These are phyloP conservation scores for Papilio dardanus DNA, from an alignment of 1,140 invertebrate species.

Conservation along the genomic window DNA sequence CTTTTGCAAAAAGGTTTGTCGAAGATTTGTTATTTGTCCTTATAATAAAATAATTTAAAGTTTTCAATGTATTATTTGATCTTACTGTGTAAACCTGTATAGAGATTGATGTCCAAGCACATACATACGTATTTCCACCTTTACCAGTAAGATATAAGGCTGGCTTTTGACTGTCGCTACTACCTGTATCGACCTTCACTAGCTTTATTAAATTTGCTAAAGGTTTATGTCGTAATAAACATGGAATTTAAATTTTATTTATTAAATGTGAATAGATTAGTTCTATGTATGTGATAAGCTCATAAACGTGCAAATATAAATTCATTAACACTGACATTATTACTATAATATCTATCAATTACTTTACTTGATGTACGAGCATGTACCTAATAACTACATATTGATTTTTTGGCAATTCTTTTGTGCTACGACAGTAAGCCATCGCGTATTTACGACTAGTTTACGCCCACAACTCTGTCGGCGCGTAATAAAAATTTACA, in stretches of 20 bases:
- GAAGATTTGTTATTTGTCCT: not conserved
- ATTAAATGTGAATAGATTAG: not conserved
- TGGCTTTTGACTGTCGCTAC: not conserved
- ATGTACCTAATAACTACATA: no score
- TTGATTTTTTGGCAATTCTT: not conserved
- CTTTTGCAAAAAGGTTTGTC: no score
- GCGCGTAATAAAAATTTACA: no score
- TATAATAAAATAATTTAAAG: conserved; percentile 14
- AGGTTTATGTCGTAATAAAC: conserved; percentile 9
- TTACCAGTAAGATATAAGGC: not conserved
- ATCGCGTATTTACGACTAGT: no score
- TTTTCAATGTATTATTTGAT: not conserved
- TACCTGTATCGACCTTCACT: not conserved
- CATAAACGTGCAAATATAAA: not conserved
- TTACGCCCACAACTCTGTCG: no score
- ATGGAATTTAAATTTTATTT: not conserved
- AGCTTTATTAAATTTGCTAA: conserved; percentile 5
- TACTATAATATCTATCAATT: not conserved
- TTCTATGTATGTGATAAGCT: not conserved
- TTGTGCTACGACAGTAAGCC: not conserved
- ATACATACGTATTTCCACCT: not conserved
- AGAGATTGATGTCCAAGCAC: not conserved
- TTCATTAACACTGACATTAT: not conserved
- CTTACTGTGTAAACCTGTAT: not conserved
- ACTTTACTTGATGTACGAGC: no score